Evolutionary conservation across 2,888 invertebrate genomes (phyloP).

Genomic region (Drosophila cognata): DNA sequence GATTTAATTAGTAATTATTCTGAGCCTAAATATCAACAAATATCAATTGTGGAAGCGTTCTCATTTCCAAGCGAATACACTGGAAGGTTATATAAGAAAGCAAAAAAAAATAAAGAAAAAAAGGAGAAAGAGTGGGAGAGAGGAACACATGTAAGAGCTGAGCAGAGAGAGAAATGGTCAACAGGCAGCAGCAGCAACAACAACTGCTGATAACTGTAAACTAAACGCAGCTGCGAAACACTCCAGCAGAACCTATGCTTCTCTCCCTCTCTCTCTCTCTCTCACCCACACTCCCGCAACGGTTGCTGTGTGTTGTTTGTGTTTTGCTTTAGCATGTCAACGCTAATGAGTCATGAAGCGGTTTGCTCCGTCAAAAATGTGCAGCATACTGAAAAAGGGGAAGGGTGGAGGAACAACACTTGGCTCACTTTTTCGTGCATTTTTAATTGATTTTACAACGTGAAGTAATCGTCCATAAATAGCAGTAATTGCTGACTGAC

Average conservation of each 20-base stretch:
- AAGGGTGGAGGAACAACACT: slow-evolving; percentile 19
- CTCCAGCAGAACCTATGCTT: neutral
- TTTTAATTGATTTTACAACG: slow-evolving; percentile 79
- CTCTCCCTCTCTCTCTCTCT: neutral
- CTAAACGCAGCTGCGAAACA: slow-evolving; percentile 7
- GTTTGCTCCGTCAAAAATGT: slow-evolving; percentile 13
- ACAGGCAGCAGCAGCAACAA: slow-evolving; percentile 1
- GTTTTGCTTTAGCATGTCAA: slow-evolving; percentile 64
- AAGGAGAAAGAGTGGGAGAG: slow-evolving; percentile 6
- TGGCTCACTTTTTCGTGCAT: slow-evolving; percentile 63
- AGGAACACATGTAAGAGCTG: slow-evolving; percentile 1
- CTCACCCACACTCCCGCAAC: slow-evolving; percentile 3
- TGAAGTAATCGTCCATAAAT: slow-evolving; percentile 79
- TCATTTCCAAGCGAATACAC: neutral
- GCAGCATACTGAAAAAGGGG: neutral
- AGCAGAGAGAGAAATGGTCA: slow-evolving; percentile 11
- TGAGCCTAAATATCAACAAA: neutral
- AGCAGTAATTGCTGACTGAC: slow-evolving; percentile 73
- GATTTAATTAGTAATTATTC: neutral
- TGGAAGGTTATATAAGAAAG: neutral
- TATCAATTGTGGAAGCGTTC: neutral
- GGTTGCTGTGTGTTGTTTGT: slow-evolving; percentile 31
- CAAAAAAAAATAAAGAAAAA: neutral
- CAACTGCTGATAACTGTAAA: slow-evolving; percentile 51
- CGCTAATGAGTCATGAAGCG: slow-evolving; percentile 72